Evolutionary conservation across 2,888 invertebrate genomes (phyloP).

Genomic region (Suillia variegata): DNA sequence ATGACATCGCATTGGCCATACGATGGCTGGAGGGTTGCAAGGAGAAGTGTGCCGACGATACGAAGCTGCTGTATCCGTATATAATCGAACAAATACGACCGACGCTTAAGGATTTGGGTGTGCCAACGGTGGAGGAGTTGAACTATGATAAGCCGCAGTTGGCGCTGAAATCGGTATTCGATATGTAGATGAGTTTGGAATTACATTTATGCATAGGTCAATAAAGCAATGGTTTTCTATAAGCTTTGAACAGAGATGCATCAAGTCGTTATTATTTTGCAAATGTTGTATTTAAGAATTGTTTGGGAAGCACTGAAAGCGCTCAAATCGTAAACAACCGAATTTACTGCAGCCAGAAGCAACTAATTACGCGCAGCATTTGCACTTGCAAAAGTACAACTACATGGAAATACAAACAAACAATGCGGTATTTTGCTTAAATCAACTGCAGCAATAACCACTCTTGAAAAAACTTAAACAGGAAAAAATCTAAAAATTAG

Average conservation of each 20-base stretch:
- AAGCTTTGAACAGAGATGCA: too few species aligned
- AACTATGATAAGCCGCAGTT: constrained; percentile 95
- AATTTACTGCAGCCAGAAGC: neutral
- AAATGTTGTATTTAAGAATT: too few species aligned
- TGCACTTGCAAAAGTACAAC: too few species aligned
- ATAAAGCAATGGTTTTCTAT: too few species aligned
- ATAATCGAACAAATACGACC: constrained; percentile 87
- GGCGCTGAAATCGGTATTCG: constrained; percentile 74
- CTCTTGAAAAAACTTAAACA: neutral
- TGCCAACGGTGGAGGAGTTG: constrained; percentile 89
- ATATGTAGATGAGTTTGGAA: constrained; percentile 57
- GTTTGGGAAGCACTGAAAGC: too few species aligned
- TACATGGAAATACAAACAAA: too few species aligned
- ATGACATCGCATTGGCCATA: constrained; percentile 88
- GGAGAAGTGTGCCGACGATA: constrained; percentile 77
- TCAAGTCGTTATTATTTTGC: too few species aligned
- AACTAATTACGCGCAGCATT: neutral
- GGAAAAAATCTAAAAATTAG: too few species aligned
- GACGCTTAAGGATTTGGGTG: constrained; percentile 87
- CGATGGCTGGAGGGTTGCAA: constrained; percentile 89
- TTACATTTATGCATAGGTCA: constrained; percentile 17
- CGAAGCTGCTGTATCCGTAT: constrained; percentile 80
- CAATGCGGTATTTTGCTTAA: too few species aligned
- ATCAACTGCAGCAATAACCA: neutral
- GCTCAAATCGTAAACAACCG: too few species aligned